A percentile compares a stretch with the other conserved stretches of the same genome.
These are phyloP conservation scores for Scelioninae gen. 1 DNA, from an alignment of 2,888 invertebrate species.

Conservation along the genomic window DNA sequence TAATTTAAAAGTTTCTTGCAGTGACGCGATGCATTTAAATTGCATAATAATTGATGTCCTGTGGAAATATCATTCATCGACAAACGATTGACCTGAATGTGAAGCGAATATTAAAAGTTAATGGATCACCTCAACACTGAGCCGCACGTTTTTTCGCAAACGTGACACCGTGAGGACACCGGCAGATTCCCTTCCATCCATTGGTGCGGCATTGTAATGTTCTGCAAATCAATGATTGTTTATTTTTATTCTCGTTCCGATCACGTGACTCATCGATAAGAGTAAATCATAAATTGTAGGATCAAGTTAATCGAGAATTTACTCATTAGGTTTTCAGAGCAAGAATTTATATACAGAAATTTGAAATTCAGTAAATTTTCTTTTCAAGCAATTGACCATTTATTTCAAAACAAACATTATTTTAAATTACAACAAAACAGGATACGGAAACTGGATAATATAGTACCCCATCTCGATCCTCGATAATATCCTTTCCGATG, in stretches of 20 bases:
- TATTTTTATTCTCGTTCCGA: background rate
- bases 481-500: conserved; percentile 97
- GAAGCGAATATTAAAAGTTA: conserved; percentile 14
- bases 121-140: conserved; percentile 92
- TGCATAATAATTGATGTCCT: background rate
- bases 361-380: too few relatives aligned
- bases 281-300: too few relatives aligned
- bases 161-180: conserved; percentile 95
- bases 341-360: too few relatives aligned
- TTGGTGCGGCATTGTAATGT: conserved; percentile 97
- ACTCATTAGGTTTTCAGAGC: too few relatives aligned
- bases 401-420: background rate
- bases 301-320: too few relatives aligned
- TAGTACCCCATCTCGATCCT: conserved; percentile 94
- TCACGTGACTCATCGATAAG: too few relatives aligned
- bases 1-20: background rate
- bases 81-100: conserved; percentile 27
- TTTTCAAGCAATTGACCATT: background rate
- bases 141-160: conserved; percentile 98
- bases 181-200: conserved; percentile 99
- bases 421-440: background rate
- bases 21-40: background rate
- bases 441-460: conserved; percentile 73
- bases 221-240: conserved; percentile 84
- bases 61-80: conserved; percentile 9